phyloP scores from a whole-genome alignment of 2,888 invertebrate species.

The Oscheius sp. region DNA sequence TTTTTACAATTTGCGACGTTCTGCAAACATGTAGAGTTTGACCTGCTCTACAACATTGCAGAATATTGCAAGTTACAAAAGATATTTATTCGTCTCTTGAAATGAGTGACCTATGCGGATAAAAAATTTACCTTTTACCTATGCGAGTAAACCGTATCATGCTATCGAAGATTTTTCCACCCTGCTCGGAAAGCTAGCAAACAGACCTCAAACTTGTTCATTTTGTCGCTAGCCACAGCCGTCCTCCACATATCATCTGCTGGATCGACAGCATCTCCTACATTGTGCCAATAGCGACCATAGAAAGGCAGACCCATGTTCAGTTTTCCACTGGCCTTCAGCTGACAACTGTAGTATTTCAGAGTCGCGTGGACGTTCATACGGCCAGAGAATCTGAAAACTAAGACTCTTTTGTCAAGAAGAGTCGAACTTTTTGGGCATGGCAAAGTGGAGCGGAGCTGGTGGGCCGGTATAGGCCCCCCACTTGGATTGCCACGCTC shows the following conservation, averaged over 20 bases:
- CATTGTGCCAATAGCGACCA: conserved; percentile 71
- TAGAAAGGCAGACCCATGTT: conserved; percentile 73
- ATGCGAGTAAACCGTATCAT: too few relatives aligned
- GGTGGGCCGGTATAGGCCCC: conserved; percentile 73
- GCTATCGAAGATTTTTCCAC: too few relatives aligned
- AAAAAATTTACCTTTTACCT: too few relatives aligned
- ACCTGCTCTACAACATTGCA: too few relatives aligned
- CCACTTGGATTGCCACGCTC: conserved; percentile 71
- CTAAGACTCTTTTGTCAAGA: not conserved
- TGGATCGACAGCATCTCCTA: conserved; percentile 67
- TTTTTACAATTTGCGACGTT: too few relatives aligned
- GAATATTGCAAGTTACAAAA: too few relatives aligned
- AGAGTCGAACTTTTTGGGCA: conserved; percentile 14
- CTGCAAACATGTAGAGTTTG: too few relatives aligned
- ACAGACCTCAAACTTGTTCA: conserved; percentile 52
- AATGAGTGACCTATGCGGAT: too few relatives aligned
- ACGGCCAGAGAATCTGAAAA: conserved; percentile 66
- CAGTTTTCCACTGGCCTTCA: conserved; percentile 57
- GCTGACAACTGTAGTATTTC: conserved; percentile 71
- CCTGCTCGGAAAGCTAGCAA: not conserved
- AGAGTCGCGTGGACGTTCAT: conserved; percentile 72
- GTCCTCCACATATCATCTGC: conserved; percentile 71
- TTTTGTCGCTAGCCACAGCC: conserved; percentile 57
- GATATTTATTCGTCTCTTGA: too few relatives aligned
- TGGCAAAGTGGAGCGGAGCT: conserved; percentile 61